These are phyloP conservation scores for Alcedo atthis DNA, from an alignment of 2,797 vertebrate species.

Conservation along the genomic window DNA sequence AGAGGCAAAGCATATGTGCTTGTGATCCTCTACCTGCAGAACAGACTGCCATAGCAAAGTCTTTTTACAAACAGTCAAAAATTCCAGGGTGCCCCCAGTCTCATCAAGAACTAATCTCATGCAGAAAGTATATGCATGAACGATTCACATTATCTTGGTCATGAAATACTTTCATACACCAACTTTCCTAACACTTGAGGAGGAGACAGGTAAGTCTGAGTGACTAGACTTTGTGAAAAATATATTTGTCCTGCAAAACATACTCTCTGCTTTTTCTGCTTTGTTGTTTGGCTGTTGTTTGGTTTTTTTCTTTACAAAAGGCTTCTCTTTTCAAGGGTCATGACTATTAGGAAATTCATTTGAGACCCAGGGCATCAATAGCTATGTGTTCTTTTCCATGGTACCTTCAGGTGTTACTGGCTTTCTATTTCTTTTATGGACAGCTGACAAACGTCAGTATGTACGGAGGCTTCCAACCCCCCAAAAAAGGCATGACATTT, in stretches of 20 bases:
- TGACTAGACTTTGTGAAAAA: not conserved
- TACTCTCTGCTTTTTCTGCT: not conserved
- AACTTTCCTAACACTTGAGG: not conserved
- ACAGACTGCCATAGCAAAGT: not conserved
- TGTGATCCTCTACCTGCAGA: not conserved
- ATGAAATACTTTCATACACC: not conserved
- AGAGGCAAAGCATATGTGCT: not conserved
- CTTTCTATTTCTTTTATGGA: not conserved
- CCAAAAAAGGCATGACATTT: not conserved
- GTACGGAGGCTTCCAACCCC: not conserved
- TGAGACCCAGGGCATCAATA: not conserved
- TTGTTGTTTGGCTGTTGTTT: too few species aligned
- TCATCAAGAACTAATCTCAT: not conserved
- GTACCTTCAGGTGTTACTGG: not conserved
- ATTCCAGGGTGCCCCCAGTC: not conserved
- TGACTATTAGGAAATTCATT: not conserved
- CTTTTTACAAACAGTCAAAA: not conserved
- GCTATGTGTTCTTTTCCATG: not conserved
- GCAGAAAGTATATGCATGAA: not conserved
- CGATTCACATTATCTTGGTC: rapidly evolving
- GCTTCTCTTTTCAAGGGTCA: not conserved
- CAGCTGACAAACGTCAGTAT: not conserved
- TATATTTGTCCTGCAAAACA: not conserved
- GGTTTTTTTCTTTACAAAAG: not conserved
- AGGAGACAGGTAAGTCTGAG: not conserved